Evolutionary conservation across 2,797 vertebrate species (phyloP).

Genomic region (Tamandua tetradactyla): DNA sequence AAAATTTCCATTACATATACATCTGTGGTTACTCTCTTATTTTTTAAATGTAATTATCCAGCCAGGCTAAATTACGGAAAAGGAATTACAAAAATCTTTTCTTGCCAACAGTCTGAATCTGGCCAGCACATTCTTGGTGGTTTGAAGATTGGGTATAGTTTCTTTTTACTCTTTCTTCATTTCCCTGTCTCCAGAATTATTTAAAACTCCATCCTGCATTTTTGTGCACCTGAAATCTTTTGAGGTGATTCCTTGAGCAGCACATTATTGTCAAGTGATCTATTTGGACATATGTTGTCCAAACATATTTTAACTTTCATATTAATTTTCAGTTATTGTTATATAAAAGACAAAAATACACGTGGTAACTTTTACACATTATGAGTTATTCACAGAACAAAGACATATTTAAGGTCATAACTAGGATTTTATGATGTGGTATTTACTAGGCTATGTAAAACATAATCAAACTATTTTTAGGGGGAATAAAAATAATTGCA

Average conservation of each 20-base stretch:
- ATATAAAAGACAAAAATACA: conserved; percentile 65
- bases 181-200: not conserved
- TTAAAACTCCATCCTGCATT: conserved; percentile 44
- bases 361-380: conserved; percentile 68
- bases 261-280: not conserved
- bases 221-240: conserved; percentile 36
- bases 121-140: conserved; percentile 63
- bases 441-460: conserved; percentile 61
- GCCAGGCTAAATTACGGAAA: conserved; percentile 73
- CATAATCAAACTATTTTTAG: conserved; percentile 67
- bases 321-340: conserved; percentile 65
- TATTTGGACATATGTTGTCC: conserved; percentile 6
- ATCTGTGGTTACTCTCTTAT: conserved; percentile 71
- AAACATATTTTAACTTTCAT: conserved; percentile 32
- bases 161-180: conserved; percentile 62
- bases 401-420: conserved; percentile 75
- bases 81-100: conserved; percentile 77
- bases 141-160: conserved; percentile 60
- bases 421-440: conserved; percentile 58
- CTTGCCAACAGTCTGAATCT: conserved; percentile 69
- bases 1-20: conserved; percentile 52
- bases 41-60: conserved; percentile 78
- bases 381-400: conserved; percentile 69
- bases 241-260: conserved; percentile 42
- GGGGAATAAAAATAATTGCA: conserved; percentile 66